Percentiles rank a stretch among this genome's conserved stretches.
phyloP scores from a whole-genome alignment of 2,888 invertebrate genomes.

The Stenoptilia bipunctidactyla region DNA sequence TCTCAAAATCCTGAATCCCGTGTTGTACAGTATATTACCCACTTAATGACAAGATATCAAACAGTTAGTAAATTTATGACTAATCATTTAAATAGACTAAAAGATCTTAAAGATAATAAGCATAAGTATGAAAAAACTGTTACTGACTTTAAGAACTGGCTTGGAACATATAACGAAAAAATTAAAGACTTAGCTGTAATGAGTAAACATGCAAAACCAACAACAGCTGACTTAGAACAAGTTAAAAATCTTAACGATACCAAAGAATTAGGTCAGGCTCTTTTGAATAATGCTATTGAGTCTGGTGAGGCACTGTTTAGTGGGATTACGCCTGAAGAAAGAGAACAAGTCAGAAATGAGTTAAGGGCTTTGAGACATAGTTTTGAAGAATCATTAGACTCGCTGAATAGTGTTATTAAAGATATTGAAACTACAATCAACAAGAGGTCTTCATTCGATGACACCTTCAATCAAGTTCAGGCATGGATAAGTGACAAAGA shows the following conservation, averaged over 20 bases:
- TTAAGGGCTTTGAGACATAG: constrained; percentile 83
- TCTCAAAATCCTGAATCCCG: constrained; percentile 86
- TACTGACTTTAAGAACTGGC: constrained; percentile 82
- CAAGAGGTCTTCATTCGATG: constrained; percentile 93
- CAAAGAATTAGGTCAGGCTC: constrained; percentile 83
- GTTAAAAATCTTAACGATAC: constrained; percentile 79
- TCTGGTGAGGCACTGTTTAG: constrained; percentile 91
- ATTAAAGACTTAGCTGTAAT: constrained; percentile 80
- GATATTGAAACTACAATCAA: constrained; percentile 90
- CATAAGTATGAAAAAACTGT: constrained; percentile 76
- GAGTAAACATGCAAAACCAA: constrained; percentile 82
- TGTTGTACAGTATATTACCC: constrained; percentile 83
- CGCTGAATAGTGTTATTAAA: constrained; percentile 86
- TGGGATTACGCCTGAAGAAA: constrained; percentile 87
- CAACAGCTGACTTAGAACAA: constrained; percentile 81
- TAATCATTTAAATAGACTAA: constrained; percentile 78
- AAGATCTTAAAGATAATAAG: constrained; percentile 79
- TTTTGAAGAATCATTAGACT: constrained; percentile 87
- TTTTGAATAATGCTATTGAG: constrained; percentile 85
- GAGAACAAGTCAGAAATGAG: constrained; percentile 87
- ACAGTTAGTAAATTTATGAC: constrained; percentile 79
- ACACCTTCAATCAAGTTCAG: constrained; percentile 89
- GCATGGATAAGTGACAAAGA: constrained; percentile 88
- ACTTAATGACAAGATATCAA: constrained; percentile 82
- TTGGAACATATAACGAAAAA: constrained; percentile 80